Conservation (phyloP, 23 tunicate species). For the Aplidium turbinatum region DNA sequence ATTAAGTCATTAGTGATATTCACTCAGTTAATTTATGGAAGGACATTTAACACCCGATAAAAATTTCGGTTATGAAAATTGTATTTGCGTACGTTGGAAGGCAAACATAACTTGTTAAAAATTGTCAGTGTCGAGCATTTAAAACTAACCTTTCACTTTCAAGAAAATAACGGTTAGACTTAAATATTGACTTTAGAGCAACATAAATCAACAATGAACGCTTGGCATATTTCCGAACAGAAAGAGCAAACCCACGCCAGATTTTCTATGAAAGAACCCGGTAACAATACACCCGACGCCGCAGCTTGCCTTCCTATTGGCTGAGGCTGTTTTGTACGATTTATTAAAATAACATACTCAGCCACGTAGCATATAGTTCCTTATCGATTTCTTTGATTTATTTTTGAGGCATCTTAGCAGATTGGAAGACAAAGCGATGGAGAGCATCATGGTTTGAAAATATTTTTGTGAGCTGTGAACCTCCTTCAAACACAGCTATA, state of each 20-base stretch:
- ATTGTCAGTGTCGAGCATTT: not conserved
- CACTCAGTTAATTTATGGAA: too few species aligned
- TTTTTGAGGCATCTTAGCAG: too few species aligned
- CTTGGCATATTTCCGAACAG: not conserved
- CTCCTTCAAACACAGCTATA: too few species aligned
- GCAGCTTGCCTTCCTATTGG: conserved; percentile 7
- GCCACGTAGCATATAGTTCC: too few species aligned
- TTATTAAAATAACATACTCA: not conserved
- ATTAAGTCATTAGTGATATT: too few species aligned
- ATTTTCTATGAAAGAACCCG: not conserved
- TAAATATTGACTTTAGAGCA: not conserved
- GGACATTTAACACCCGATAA: too few species aligned
- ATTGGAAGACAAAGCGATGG: too few species aligned
- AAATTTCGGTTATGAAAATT: too few species aligned
- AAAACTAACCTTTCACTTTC: not conserved
- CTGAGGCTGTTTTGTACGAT: not conserved
- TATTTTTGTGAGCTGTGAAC: too few species aligned
- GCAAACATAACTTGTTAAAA: not conserved
- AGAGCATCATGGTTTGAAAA: too few species aligned
- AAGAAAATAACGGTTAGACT: not conserved
- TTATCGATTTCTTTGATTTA: too few species aligned
- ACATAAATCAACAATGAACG: not conserved
- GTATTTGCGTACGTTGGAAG: not conserved
- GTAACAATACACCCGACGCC: conserved; percentile 2
- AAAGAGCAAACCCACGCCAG: not conserved